Base-by-base conservation (phyloP, 1,140 invertebrate genomes). In the Megalonaias nervosa region DNA sequence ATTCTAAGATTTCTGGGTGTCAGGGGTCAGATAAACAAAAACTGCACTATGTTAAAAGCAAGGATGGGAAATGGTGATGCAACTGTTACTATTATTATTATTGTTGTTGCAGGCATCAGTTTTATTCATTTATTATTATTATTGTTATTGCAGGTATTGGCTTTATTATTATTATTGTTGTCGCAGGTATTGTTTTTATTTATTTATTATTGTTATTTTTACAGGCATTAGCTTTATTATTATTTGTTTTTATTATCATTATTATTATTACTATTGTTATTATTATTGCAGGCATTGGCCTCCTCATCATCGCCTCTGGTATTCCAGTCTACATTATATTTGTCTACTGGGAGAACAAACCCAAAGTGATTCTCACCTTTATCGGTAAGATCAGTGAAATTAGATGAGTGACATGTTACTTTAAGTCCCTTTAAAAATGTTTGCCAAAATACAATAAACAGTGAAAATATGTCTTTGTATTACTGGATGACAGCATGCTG, bases 281-380 rank as follows among this genome's bases (percentile, higher is more conserved):
- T 21, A 48, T 59, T 75, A n/a, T 79, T 86, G 16, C 82, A 88
- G 87, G 85, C 59, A 82, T 90, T 80, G 88, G 88, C 13, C 81
- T 81, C 67, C 69, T 82, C 2, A 91, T 90, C 74, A 90, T 91
- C 64, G 81, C 82, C 71, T 88, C 95, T 64, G 97, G 97, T 21
- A 93, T 98, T 67, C 97, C 97, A 2, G 94, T 96, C n/a, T 99
- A 98, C 91, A 93, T 94, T 73, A 85, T 95, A 16, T 95, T 96
- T 77, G 93, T 98, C 75, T 93, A 94, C 61, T 98, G 97, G 94
- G 92, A 94, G 86, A 93, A 93, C 55, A 96, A 96, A 86, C 96
- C 97, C 1, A 89, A 91, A 67, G 92, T 91, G 86, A 93, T 97
- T 80, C 88, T 92, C 64, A 83, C 74, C 21, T 76, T 85, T 26